Evolutionary conservation across 2,113 vertebrate genomes (phyloP), one percentile per base, ranked within the genome.

Genomic region (Glaucidium brasilianum): DNA sequence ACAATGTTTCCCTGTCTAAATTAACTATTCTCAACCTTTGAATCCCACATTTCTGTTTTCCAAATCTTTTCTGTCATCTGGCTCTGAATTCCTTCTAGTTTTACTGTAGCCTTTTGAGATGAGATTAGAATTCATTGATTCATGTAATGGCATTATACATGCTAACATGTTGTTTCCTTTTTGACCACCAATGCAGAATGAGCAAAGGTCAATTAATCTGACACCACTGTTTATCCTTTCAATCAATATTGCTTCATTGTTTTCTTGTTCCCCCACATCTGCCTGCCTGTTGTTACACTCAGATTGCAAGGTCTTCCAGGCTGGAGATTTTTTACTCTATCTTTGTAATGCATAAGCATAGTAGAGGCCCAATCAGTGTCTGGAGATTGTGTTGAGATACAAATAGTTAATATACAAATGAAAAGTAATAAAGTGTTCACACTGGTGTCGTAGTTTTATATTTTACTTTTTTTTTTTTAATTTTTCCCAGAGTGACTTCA

Each of bases 131-230:
- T 41, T 59, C 91, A 97, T 95, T 90, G 91, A 95, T 96, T 95
- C 81, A 34, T 85, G 67, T 90, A 97, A 95, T 85, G 73, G 80
- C 77, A 87, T 96, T 94, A 90, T 92, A 87, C 80, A 82, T 62
- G 69, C 88, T 94, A 97, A 96, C 91, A 91, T 85, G 86, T 89
- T 94, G 88, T 95, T 95, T 95, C 89, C 62, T 91, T 92, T 96
- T 82, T 94, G 97, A 96, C 84, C 92, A 95, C 94, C 91, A 95
- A 37, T 82, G 84, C 60, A 94, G 81, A 90, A 75, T 85, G 89
- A 82, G 66, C 89, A 94, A 92, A 97, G 95, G 94, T 96, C 95
- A 95, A 90, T 97, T 96, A 95, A 95, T 69, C 80, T 90, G 91
- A 96, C 91, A 96, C 94, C 60, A 37, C 66, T 94, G 94, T 88